Evolutionary conservation across 2,888 invertebrate species (phyloP), one percentile per base, ranked within the genome.

Genomic region (Kryphioiulus occultus): DNA sequence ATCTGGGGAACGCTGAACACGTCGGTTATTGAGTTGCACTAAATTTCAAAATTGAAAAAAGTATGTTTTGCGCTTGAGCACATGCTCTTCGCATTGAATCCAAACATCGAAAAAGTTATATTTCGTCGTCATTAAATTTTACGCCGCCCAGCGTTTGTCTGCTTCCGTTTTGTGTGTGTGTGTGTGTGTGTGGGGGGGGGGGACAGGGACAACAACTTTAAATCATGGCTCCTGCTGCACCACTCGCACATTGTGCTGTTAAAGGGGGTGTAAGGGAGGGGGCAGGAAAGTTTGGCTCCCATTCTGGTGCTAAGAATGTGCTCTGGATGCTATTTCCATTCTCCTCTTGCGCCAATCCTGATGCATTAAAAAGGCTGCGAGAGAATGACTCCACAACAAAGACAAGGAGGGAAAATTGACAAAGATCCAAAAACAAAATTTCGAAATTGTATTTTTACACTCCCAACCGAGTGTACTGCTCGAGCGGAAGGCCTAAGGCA

Each of bases 341-440:
- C 59, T 68, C 59, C 59, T 68, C 59, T 68, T 68, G 22, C 59
- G 22, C 22, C 59, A 68, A 26, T 68, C 22, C 22, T 10, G 19
- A 19, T 68, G 59, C 59, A 68, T 68, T 22, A 68, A 68, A 68
- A 68, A 68, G 22, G 22, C 12, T 68, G 59, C 22, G 22, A 68
- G 59, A 68, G 59, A 68, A 68, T 22, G 59, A 68, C 59, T 68
- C 59, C 59, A 68, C 22, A 68, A 68, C 59, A 68, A 68, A 68
- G 59, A 68, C 59, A 68, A 68, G 59, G 22, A 68, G 22, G 26
- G 59, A 68, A 68, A 68, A 68, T 68, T 68, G 59, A 68, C 59
- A 68, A 68, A 68, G 59, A 68, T 68, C 59, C 59, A 68, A 68
- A 68, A 68, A 68, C 59, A 68, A 68, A 68, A 68, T 68, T 68